Conservation (phyloP, 1,140 invertebrate genomes). For the Glomeris maerens region DNA sequence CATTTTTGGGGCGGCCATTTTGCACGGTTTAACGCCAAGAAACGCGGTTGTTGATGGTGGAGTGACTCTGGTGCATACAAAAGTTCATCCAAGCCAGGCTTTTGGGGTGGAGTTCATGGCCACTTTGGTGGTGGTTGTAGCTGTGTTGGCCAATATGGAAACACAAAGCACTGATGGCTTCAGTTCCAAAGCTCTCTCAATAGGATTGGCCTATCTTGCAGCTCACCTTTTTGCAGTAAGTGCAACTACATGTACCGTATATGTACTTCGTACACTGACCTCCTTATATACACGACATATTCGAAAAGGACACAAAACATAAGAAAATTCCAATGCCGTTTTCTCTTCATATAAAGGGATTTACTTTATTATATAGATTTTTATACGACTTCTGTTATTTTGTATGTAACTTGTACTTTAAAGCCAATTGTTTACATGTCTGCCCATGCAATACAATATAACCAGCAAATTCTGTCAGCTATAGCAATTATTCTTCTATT, state of each 20-base stretch:
- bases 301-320: too few species aligned
- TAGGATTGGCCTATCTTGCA: slow-evolving; percentile 43
- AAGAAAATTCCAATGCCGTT: too few species aligned
- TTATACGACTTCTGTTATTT: too few species aligned
- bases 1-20: slow-evolving; percentile 26
- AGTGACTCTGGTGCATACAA: slow-evolving; percentile 15
- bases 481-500: too few species aligned
- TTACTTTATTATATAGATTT: too few species aligned
- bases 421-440: too few species aligned
- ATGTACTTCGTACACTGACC: too few species aligned
- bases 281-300: too few species aligned
- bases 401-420: too few species aligned
- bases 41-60: slow-evolving; percentile 13
- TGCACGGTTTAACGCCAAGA: slow-evolving; percentile 22
- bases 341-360: too few species aligned
- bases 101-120: slow-evolving; percentile 23
- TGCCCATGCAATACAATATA: too few species aligned
- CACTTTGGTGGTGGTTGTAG: slow-evolving; percentile 21
- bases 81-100: slow-evolving; percentile 21
- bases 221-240: slow-evolving; percentile 46
- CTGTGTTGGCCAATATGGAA: slow-evolving; percentile 20
- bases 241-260: slow-evolving; percentile 15
- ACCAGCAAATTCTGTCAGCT: too few species aligned
- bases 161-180: slow-evolving; percentile 49
- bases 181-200: slow-evolving; percentile 53